Conservation (phyloP, 2,888 invertebrate genomes). For the Lasioglossum calceatum region DNA sequence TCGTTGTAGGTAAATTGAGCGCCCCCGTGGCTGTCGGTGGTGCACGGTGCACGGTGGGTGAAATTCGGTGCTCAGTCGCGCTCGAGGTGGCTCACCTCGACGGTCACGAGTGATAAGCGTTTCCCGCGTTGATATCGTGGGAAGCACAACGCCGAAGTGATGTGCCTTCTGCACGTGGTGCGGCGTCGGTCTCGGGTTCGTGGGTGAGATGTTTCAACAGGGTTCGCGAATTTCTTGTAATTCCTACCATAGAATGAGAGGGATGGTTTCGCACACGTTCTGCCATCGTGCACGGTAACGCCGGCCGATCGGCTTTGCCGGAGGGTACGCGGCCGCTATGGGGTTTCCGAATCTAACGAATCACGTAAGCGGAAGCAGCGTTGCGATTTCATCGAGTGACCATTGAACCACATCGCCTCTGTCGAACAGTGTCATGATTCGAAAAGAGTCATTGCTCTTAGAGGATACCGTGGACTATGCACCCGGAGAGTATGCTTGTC, state of each 20-base stretch:
- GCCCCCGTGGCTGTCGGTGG: conserved; percentile 45
- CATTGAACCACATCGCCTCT: neutral
- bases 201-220: conserved; percentile 24
- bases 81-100: conserved; percentile 77
- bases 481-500: neutral
- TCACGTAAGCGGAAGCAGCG: neutral
- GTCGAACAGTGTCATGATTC: neutral
- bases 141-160: conserved; percentile 21
- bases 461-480: neutral
- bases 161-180: conserved; percentile 53
- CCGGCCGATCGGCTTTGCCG: conserved; percentile 51
- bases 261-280: conserved; percentile 37
- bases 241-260: conserved; percentile 3
- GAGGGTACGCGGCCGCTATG: conserved; percentile 25
- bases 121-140: conserved; percentile 2
- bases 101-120: conserved; percentile 58
- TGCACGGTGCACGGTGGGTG: conserved; percentile 45
- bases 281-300: conserved; percentile 54
- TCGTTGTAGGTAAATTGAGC: conserved; percentile 55
- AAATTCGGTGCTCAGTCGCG: conserved; percentile 66
- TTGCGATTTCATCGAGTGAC: neutral
- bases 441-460: neutral
- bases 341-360: conserved; percentile 16
- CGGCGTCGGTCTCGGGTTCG: conserved; percentile 8
- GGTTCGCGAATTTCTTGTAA: neutral